Base-by-base conservation (phyloP, 1,140 invertebrate genomes). In the Harpegnathos saltator region DNA sequence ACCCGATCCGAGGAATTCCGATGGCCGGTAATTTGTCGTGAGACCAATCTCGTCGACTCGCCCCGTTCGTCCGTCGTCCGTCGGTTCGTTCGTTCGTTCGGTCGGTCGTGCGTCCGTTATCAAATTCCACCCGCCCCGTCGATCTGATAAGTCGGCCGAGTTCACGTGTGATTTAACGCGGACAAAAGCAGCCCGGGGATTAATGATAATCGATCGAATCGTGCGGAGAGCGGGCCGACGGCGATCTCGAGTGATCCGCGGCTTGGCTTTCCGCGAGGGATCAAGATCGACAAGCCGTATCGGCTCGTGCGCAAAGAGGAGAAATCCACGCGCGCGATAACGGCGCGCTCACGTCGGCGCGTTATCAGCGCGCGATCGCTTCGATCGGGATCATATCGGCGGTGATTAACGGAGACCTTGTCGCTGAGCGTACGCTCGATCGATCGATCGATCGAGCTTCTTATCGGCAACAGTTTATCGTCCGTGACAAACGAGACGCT, bases 21-120 rank as follows among this genome's bases (percentile, higher is more conserved):
- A 84, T 86, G 84, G 59, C n/a, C 59, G 80, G 74, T 77, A 86
- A 89, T 89, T 89, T 82, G 75, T 89, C 71, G 68, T 71, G 74
- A 54, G 62, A 81, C 66, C 83, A 75, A 58, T 87, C 54, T 59
- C 50, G 58, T 66, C 71, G 50, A 44, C 38, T 44, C 38, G 38
- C 38, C 38, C 38, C 38, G 38, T 44, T 9, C 38, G 11, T 44
- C 38, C 38, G 38, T 44, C 38, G 38, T 44, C 29, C 29, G 29
- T 33, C n/a, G n/a, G n/a, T n/a, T n/a, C n/a, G n/a, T n/a, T n/a
- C n/a, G n/a, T n/a, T n/a, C n/a, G n/a, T n/a, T n/a, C n/a, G n/a
- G n/a, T n/a, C n/a, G n/a, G n/a, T 44, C 38, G 38, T 44, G 38
- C 71, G 82, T 58, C 58, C 68, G 71, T 88, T 82, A 87, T 85